These are phyloP conservation scores for chimpanzee (Pan troglodytes) DNA, from an alignment of 2,113 vertebrate species.

Conservation along the genomic window DNA sequence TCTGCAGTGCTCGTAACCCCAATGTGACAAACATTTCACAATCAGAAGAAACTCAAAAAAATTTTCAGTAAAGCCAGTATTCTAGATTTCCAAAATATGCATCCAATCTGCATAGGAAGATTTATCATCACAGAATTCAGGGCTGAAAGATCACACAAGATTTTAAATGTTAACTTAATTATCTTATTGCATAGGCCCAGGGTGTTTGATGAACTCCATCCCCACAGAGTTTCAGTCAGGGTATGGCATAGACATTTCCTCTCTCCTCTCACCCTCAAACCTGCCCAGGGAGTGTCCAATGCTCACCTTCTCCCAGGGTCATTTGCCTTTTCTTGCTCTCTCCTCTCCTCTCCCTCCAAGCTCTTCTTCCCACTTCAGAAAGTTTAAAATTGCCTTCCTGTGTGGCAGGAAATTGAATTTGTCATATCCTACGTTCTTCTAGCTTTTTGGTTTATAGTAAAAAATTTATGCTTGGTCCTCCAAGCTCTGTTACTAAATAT, in stretches of 20 bases:
- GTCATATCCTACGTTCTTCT: not conserved
- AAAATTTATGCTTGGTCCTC: not conserved
- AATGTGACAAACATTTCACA: not conserved
- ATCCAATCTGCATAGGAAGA: not conserved
- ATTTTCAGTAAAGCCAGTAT: not conserved
- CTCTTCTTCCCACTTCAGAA: not conserved
- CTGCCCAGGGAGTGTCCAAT: not conserved
- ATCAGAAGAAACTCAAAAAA: not conserved
- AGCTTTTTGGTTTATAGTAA: not conserved
- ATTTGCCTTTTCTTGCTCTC: not conserved
- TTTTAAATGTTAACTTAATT: not conserved
- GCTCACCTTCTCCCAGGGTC: not conserved
- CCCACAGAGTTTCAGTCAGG: not conserved
- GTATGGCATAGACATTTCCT: not conserved
- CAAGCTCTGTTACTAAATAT: slow-evolving; percentile 41
- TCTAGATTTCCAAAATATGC: not conserved
- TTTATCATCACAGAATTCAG: not conserved
- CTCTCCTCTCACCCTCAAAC: not conserved
- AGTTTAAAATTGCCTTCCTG: not conserved
- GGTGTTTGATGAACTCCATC: not conserved
- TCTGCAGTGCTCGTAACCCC: not conserved
- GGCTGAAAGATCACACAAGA: not conserved
- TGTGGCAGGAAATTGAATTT: slow-evolving; percentile 26
- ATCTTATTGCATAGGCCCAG: not conserved
- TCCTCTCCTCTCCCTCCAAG: not conserved